These are phyloP conservation scores for Metopolophium dirhodum DNA, from an alignment of 1,140 invertebrate genomes.

Conservation along the genomic window DNA sequence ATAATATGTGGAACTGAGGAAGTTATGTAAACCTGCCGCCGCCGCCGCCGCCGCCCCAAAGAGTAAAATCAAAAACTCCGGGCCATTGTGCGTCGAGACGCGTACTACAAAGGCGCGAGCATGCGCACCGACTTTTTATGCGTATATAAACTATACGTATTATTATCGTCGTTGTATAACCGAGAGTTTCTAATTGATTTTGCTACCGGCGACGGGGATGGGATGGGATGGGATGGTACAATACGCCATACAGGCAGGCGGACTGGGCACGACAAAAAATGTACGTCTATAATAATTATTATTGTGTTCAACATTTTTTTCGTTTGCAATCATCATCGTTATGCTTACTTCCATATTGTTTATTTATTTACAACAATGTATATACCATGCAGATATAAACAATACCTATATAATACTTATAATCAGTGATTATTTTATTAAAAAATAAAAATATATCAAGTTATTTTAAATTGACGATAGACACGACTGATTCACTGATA, in stretches of 20 bases:
- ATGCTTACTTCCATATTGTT: neutral
- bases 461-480: neutral
- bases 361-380: neutral
- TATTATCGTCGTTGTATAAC: neutral
- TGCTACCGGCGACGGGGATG: neutral
- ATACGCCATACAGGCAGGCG: too few relatives aligned
- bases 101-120: neutral
- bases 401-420: too few relatives aligned
- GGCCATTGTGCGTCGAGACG: neutral
- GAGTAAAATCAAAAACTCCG: neutral
- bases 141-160: slow-evolving; percentile 3
- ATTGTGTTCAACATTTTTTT: too few relatives aligned
- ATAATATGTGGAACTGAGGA: neutral
- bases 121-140: neutral
- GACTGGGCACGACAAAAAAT: neutral
- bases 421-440: too few relatives aligned
- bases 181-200: slow-evolving; percentile 8
- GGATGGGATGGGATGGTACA: neutral
- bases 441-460: neutral
- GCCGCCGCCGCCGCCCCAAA: neutral
- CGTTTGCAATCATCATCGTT: too few relatives aligned
- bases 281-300: neutral
- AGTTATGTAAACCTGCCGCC: neutral
- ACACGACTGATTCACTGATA: neutral
- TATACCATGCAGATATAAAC: neutral